Evolutionary conservation across 2,797 vertebrate genomes (phyloP).

Genomic region (Anguilla pacifica): DNA sequence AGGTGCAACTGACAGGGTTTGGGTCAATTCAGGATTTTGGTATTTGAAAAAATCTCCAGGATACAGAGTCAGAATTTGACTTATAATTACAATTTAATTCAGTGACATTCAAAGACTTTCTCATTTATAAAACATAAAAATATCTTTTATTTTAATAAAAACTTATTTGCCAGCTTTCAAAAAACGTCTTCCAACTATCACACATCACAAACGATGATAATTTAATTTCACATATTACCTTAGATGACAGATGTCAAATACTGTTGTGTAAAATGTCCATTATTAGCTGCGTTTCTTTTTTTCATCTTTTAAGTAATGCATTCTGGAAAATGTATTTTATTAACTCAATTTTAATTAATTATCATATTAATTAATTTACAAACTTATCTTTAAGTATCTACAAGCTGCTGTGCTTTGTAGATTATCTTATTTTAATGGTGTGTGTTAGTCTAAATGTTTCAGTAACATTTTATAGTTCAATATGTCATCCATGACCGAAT

Average conservation of each 20-base stretch:
- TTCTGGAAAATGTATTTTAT: neutral
- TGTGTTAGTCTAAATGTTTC: neutral
- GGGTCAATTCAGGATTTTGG: neutral
- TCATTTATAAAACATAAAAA: too few relatives aligned
- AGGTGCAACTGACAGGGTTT: neutral
- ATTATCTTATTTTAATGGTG: too few relatives aligned
- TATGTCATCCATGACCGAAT: neutral
- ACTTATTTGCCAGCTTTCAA: neutral
- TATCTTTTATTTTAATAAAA: neutral
- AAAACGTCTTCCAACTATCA: neutral
- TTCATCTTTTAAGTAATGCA: neutral
- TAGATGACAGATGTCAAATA: neutral
- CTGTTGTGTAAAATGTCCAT: too few relatives aligned
- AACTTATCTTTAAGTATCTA: neutral
- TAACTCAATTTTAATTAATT: neutral
- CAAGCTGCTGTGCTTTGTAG: too few relatives aligned
- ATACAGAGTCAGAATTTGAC: too few relatives aligned
- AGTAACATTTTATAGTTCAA: neutral
- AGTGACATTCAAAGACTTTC: neutral
- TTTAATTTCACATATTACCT: neutral
- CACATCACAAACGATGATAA: neutral
- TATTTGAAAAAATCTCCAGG: too few relatives aligned
- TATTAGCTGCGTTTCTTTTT: too few relatives aligned
- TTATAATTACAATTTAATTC: too few relatives aligned
- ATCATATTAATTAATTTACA: neutral